Evolutionary conservation across 2,113 vertebrate genomes (phyloP).

Genomic region (Oryzias curvinotus): DNA sequence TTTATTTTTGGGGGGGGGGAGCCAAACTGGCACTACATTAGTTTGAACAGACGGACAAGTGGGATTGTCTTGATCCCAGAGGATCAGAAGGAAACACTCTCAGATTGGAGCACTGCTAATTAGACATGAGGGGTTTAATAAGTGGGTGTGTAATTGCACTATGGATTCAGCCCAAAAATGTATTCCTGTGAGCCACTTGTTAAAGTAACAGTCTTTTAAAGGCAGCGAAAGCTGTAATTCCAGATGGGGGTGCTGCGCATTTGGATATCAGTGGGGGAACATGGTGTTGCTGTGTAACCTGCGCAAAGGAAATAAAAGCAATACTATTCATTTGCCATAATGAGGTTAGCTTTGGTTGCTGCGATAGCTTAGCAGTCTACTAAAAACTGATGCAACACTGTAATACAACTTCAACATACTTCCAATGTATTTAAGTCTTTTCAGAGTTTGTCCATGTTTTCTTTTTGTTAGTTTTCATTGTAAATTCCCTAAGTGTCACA

Average conservation of each 20-base stretch:
- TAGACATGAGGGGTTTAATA: slow-evolving; percentile 69
- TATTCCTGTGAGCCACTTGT: slow-evolving; percentile 75
- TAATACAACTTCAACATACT: no score
- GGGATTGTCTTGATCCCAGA: slow-evolving; percentile 66
- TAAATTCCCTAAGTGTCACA: no score
- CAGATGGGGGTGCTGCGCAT: slow-evolving; percentile 66
- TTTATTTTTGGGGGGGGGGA: slow-evolving; percentile 1
- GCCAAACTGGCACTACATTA: slow-evolving; percentile 74
- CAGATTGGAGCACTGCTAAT: slow-evolving; percentile 75
- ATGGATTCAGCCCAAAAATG: slow-evolving; percentile 67
- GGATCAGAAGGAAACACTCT: slow-evolving; percentile 48
- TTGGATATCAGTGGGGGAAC: slow-evolving; percentile 63
- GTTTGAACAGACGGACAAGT: slow-evolving; percentile 72
- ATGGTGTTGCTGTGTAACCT: slow-evolving; percentile 65
- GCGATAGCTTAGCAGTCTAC: slow-evolving; percentile 1
- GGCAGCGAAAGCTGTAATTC: slow-evolving; percentile 49
- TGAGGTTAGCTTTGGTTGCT: slow-evolving; percentile 8
- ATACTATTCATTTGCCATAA: slow-evolving; percentile 63
- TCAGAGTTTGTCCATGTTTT: no score
- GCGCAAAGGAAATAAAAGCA: slow-evolving; percentile 39
- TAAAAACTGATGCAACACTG: not conserved
- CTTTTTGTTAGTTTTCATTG: no score
- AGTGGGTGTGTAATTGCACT: slow-evolving; percentile 72
- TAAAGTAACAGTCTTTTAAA: slow-evolving; percentile 83
- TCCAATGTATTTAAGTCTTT: no score